phyloP scores from a whole-genome alignment of 2,888 invertebrate species.

The Cordylochernes scorpioides region DNA sequence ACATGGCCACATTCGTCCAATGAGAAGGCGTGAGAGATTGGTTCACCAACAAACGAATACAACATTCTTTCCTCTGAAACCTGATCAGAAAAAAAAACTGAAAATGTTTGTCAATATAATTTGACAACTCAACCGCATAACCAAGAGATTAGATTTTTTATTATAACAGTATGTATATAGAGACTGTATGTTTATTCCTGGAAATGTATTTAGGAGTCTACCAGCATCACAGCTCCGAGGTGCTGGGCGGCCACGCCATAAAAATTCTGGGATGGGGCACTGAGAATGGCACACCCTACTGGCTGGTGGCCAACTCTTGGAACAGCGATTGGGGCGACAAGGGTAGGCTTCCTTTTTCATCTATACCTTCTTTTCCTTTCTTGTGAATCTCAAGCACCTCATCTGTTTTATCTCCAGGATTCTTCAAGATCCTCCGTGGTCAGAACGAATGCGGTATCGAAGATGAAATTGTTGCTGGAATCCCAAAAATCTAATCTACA shows the following conservation, averaged over 20 bases:
- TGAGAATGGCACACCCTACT: constrained; percentile 46
- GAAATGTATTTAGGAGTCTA: constrained; percentile 30
- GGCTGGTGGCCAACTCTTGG: constrained; percentile 80
- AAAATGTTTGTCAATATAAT: too few species aligned
- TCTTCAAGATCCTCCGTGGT: constrained; percentile 14
- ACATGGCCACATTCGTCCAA: too few species aligned
- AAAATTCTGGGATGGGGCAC: constrained; percentile 72
- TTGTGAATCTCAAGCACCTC: background rate
- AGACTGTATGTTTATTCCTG: background rate
- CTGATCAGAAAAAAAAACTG: too few species aligned
- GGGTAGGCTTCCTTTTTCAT: constrained; percentile 16
- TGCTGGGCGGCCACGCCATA: constrained; percentile 59
- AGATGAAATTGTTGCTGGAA: constrained; percentile 19
- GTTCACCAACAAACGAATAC: too few species aligned
- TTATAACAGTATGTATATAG: too few species aligned
- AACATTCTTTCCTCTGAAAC: too few species aligned
- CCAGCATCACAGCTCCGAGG: constrained; percentile 40
- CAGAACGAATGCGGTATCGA: constrained; percentile 30
- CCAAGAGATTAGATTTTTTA: too few species aligned
- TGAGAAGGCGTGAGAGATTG: too few species aligned
- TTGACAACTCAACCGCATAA: too few species aligned
- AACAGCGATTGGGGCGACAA: constrained; percentile 70
- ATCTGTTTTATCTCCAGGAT: constrained; percentile 16
- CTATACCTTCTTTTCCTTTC: background rate
- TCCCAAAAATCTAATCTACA: background rate